Percentiles rank a stretch among this genome's conserved stretches.
These are phyloP conservation scores for Pantherophis vulpinus DNA, from an alignment of 2,797 vertebrate genomes.

Conservation along the genomic window DNA sequence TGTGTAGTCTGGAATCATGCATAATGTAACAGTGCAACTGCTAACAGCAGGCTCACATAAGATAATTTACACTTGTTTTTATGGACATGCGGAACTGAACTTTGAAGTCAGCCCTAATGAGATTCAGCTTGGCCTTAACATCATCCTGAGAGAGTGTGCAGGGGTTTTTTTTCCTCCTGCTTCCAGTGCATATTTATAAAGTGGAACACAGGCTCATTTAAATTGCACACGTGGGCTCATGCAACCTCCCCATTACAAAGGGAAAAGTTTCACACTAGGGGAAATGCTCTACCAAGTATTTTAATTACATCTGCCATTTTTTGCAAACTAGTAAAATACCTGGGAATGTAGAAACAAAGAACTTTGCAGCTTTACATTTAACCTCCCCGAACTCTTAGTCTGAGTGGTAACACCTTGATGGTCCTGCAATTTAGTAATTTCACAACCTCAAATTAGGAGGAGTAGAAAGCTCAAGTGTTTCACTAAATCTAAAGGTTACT, in stretches of 20 bases:
- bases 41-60: conserved; percentile 77
- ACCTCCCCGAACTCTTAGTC: conserved; percentile 31
- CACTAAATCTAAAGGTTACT: not conserved
- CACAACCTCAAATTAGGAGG: not conserved
- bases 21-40: conserved; percentile 76
- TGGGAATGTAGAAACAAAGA: conserved; percentile 19
- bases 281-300: conserved; percentile 49
- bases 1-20: conserved; percentile 70
- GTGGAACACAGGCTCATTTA: conserved; percentile 64
- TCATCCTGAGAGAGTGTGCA: conserved; percentile 74
- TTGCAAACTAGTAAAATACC: conserved; percentile 44
- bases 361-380: not conserved
- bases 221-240: conserved; percentile 55
- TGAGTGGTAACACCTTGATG: conserved; percentile 14
- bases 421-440: not conserved
- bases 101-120: conserved; percentile 81
- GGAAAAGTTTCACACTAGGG: conserved; percentile 45
- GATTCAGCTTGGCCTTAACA: conserved; percentile 77
- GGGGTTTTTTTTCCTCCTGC: conserved; percentile 66
- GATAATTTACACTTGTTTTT: conserved; percentile 82
- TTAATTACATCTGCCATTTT: conserved; percentile 39
- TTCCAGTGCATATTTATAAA: conserved; percentile 72
- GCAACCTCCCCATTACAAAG: conserved; percentile 37
- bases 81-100: conserved; percentile 77
- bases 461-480: not conserved